A percentile compares a stretch with the other conserved stretches of the same genome.
phyloP scores from a whole-genome alignment of 2,797 vertebrate genomes.

The Lophius americanus region DNA sequence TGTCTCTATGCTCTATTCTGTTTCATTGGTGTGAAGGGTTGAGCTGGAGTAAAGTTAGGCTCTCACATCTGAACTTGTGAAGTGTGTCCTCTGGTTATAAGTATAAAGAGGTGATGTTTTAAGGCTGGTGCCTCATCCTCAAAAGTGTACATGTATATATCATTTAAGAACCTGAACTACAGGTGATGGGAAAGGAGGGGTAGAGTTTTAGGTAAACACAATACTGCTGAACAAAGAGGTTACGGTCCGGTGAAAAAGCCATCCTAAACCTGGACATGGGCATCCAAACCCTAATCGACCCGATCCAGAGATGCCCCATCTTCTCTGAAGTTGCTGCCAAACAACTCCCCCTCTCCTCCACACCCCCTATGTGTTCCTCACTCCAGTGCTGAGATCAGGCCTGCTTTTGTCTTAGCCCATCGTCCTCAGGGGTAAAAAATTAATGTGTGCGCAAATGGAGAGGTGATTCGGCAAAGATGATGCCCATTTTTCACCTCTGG shows the following conservation, averaged over 20 bases:
- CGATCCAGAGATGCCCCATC: constrained; percentile 63
- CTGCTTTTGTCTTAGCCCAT: constrained; percentile 51
- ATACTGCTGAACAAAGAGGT: constrained; percentile 65
- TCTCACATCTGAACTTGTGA: constrained; percentile 67
- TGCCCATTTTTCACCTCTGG: constrained; percentile 8
- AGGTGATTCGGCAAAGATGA: not conserved
- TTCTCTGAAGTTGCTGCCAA: constrained; percentile 58
- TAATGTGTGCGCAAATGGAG: constrained; percentile 64
- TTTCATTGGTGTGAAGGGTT: constrained; percentile 65
- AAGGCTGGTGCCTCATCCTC: constrained; percentile 40
- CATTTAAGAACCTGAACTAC: constrained; percentile 68
- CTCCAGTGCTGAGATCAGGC: constrained; percentile 45
- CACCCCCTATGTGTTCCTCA: constrained; percentile 8
- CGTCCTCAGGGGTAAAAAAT: constrained; percentile 34
- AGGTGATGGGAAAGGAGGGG: constrained; percentile 17
- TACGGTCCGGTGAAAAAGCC: constrained; percentile 66
- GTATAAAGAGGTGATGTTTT: constrained; percentile 45
- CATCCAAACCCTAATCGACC: constrained; percentile 62
- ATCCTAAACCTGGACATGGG: constrained; percentile 60
- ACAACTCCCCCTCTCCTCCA: constrained; percentile 26
- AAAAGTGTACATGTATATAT: constrained; percentile 34
- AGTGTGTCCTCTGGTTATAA: constrained; percentile 71
- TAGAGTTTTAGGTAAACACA: constrained; percentile 61
- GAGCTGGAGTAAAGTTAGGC: constrained; percentile 39
- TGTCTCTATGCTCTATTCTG: constrained; percentile 15